A percentile compares a stretch with the other conserved stretches of the same genome.
Conservation (phyloP, 2,797 vertebrate species). For the Sciurus vulgaris region DNA sequence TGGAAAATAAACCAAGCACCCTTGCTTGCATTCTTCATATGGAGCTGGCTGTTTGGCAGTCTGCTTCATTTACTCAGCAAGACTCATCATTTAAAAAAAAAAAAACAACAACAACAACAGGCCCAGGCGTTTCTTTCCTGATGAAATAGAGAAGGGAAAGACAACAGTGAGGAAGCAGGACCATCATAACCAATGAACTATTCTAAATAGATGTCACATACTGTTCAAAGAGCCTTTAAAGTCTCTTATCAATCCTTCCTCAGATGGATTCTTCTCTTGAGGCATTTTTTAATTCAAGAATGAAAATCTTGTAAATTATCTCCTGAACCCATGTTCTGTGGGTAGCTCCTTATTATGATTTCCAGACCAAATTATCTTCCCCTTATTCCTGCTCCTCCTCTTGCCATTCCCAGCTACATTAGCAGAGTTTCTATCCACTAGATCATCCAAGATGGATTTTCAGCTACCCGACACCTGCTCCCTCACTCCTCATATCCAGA, state of each 20-base stretch:
- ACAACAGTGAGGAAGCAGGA: background rate
- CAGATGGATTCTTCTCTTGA: background rate
- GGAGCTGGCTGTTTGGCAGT: background rate
- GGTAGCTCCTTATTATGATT: background rate
- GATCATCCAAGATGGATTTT: background rate
- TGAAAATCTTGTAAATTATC: background rate
- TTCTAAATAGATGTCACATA: background rate
- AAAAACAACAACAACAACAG: background rate
- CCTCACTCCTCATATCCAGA: background rate
- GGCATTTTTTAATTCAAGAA: background rate
- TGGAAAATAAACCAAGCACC: background rate
- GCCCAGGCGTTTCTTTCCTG: background rate
- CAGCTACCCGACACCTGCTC: background rate
- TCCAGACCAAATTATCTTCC: background rate
- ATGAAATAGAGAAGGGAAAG: background rate
- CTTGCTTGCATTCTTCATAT: background rate
- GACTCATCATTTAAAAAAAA: background rate
- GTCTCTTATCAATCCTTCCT: background rate
- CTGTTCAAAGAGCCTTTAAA: background rate
- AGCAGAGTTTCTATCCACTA: background rate
- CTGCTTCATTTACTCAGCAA: background rate
- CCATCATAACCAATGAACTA: background rate
- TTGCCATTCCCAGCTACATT: background rate
- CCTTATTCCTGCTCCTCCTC: background rate
- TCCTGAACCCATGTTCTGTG: background rate